Percentiles rank a stretch among this genome's conserved stretches.
These are phyloP conservation scores for Diglossa brunneiventris DNA, from an alignment of 2,113 vertebrate genomes.

Conservation along the genomic window DNA sequence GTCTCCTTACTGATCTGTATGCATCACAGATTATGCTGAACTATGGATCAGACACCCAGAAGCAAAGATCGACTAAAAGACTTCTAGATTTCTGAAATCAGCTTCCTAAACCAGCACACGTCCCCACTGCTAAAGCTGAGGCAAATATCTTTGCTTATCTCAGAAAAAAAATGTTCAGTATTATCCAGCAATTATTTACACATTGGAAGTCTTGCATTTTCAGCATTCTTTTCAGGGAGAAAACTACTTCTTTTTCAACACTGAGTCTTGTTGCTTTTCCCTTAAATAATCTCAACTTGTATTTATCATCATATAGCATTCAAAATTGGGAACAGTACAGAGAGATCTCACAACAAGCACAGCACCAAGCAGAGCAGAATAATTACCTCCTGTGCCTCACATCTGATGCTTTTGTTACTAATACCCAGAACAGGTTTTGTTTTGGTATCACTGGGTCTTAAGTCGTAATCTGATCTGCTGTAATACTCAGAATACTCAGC, in stretches of 20 bases:
- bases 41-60: neutral
- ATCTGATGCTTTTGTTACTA: slow-evolving; percentile 32
- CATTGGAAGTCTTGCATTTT: neutral
- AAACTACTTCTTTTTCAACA: neutral
- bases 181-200: neutral
- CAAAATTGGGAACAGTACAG: neutral
- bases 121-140: neutral
- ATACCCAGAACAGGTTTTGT: slow-evolving; percentile 2
- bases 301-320: neutral
- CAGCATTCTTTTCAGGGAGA: neutral
- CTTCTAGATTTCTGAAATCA: neutral
- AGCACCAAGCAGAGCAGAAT: slow-evolving; percentile 57
- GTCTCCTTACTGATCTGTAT: neutral
- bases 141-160: neutral
- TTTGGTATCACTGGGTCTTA: neutral
- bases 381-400: slow-evolving; percentile 54
- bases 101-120: neutral
- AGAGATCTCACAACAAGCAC: neutral
- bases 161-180: neutral
- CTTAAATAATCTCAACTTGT: neutral
- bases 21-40: neutral
- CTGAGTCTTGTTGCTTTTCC: neutral
- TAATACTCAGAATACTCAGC: neutral
- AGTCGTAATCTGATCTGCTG: neutral
- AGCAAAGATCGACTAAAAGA: neutral